A percentile compares a stretch with the other conserved stretches of the same genome.
Evolutionary conservation across 23 tunicate species (phyloP).

Genomic region (Halocynthia roretzi): DNA sequence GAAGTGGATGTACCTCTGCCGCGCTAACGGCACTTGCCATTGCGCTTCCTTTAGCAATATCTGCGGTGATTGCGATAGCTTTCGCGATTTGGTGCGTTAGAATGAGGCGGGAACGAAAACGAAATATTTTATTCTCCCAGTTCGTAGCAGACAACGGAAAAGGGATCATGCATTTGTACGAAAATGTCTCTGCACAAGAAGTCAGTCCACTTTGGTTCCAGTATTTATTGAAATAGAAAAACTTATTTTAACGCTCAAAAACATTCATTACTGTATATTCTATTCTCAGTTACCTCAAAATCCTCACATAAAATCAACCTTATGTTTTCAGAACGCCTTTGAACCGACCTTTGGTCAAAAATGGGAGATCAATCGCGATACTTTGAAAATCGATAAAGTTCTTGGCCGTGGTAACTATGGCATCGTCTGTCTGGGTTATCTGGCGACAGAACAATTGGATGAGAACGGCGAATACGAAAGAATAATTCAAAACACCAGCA

Average conservation of each 20-base stretch:
- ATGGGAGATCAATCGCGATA: constrained; percentile 56
- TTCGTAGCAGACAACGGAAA: constrained; percentile 20
- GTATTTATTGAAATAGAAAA: no score
- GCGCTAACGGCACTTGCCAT: constrained; percentile 7
- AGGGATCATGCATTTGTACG: background rate
- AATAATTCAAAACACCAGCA: background rate
- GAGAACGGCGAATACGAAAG: background rate
- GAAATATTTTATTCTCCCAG: constrained; percentile 9
- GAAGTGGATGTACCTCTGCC: constrained; percentile 26
- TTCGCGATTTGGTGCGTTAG: constrained; percentile 17
- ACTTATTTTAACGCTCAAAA: no score
- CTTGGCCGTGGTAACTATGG: constrained; percentile 80
- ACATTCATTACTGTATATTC: no score
- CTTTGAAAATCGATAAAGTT: constrained; percentile 28
- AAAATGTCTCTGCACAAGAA: background rate
- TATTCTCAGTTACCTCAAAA: background rate
- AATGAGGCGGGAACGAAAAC: constrained; percentile 9
- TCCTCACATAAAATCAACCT: background rate
- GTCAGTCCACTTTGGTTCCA: background rate
- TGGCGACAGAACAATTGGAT: background rate
- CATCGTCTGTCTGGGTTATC: constrained; percentile 41
- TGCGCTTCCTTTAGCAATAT: constrained; percentile 11
- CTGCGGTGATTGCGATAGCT: constrained; percentile 2
- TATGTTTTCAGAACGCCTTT: background rate
- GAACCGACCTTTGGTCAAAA: constrained; percentile 60